A percentile compares a stretch with the other conserved stretches of the same genome.
Conservation (phyloP, 2,888 invertebrate species). For the Monoplex corrugatus region DNA sequence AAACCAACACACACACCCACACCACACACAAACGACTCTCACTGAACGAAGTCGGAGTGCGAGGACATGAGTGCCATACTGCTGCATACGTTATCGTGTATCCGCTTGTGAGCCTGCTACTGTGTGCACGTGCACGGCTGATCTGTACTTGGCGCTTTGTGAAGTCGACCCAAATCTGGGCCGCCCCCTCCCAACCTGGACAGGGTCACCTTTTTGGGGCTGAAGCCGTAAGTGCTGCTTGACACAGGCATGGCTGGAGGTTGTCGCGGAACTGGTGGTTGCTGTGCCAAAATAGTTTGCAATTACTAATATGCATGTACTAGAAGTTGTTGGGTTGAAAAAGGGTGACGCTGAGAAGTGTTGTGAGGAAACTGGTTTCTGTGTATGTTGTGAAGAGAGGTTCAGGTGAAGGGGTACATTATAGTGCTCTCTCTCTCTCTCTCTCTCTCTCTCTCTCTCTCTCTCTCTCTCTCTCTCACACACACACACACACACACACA, state of each 20-base stretch:
- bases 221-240: conserved; percentile 60
- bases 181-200: conserved; percentile 73
- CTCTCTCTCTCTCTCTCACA: too few species aligned
- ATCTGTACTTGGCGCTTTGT: too few species aligned
- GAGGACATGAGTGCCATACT: too few species aligned
- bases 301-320: too few species aligned
- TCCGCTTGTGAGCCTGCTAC: too few species aligned
- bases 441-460: too few species aligned
- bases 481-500: not conserved
- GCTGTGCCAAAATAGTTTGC: conserved; percentile 48
- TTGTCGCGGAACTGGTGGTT: conserved; percentile 44
- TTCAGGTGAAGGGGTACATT: not conserved
- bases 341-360: not conserved
- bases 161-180: conserved; percentile 68
- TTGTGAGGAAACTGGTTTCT: not conserved
- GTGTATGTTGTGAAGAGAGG: not conserved
- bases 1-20: too few species aligned
- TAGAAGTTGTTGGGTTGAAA: too few species aligned
- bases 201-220: conserved; percentile 70
- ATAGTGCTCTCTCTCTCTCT: too few species aligned
- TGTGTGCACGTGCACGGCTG: conserved; percentile 49
- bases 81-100: too few species aligned
- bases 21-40: too few species aligned
- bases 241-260: conserved; percentile 37
- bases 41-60: too few species aligned